Base-by-base conservation (phyloP, 2,113 vertebrate genomes). In the Euleptes europaea region DNA sequence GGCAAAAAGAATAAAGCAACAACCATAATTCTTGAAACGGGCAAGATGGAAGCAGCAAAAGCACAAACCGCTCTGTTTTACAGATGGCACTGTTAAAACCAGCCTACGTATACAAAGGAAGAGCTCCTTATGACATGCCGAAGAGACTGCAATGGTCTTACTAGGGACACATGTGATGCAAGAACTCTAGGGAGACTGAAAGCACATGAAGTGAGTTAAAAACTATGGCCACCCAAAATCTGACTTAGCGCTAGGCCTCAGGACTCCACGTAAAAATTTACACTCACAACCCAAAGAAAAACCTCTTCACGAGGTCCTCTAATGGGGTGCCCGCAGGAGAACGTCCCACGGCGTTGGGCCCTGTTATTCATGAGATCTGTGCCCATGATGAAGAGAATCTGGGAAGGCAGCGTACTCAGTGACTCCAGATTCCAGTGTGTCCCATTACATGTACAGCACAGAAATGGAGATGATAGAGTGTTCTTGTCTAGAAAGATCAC, bases 151-250 rank as follows among this genome's bases (percentile, higher is more conserved):
- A 28, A 7, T 1, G 33, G n/a, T 9, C 17, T n/a, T 1, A 23
- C 13, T 26, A 5, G 57, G 42, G 77, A 31, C 26, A 54, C 10
- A 17, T 5, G 19, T 19, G 3, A 3, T 17, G n/a, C 67, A 14
- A 75, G 63, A 40, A 35, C 38, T 47, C 8, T 40, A n/a, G n/a
- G n/a, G 13, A 63, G 12, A 54, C 57, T 28, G 33, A 38, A 0
- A 17, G 11, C 2, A 4, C 35, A 31, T 1, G 12, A 35, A 10
- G 17, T 21, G 44, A 35, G n/a, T 54, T 51, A 76, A 54, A 76
- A 35, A 9, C 3, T 4, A 23, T 1, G 12, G 11, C 35, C 51
- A 19, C 2, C 2, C 69, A 51, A 70, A 12, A 10, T 1, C 1
- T 26, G 23, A 49, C 6, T 31, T 42, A 57, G 12, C 5, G 5